Evolutionary conservation across 2,113 vertebrate genomes (phyloP).

Genomic region (Pholis gunnellus): DNA sequence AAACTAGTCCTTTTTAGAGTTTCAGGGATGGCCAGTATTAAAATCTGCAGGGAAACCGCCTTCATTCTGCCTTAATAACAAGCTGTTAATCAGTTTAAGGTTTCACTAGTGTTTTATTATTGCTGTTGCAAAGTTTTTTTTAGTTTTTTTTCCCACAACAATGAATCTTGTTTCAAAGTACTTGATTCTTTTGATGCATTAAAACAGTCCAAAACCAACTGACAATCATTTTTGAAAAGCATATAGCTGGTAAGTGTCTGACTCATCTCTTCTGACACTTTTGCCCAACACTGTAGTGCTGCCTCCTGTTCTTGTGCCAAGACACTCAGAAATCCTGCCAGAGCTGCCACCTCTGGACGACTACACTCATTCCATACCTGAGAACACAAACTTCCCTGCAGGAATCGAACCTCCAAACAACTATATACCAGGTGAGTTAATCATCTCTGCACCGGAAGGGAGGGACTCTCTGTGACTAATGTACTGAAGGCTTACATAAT

Average conservation of each 20-base stretch:
- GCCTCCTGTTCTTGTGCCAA: conserved; percentile 96
- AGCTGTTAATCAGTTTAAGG: background rate
- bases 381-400: conserved; percentile 98
- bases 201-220: background rate
- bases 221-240: background rate
- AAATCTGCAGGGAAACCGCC: background rate
- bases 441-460: background rate
- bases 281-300: conserved; percentile 83
- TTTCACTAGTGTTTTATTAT: conserved; percentile 5
- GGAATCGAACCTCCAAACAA: conserved; percentile 98
- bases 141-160: background rate
- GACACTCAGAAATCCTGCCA: conserved; percentile 96
- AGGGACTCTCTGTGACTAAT: background rate
- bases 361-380: conserved; percentile 98
- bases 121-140: background rate
- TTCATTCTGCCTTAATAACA: background rate
- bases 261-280: conserved; percentile 28
- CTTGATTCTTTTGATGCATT: background rate
- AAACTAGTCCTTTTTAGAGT: background rate
- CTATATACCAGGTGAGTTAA: conserved; percentile 95
- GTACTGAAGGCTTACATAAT: background rate
- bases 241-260: background rate
- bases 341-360: conserved; percentile 96
- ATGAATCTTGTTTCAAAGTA: background rate
- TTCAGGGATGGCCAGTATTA: background rate